phyloP scores from a whole-genome alignment of 2,888 invertebrate genomes.

The Oscheius sp. region DNA sequence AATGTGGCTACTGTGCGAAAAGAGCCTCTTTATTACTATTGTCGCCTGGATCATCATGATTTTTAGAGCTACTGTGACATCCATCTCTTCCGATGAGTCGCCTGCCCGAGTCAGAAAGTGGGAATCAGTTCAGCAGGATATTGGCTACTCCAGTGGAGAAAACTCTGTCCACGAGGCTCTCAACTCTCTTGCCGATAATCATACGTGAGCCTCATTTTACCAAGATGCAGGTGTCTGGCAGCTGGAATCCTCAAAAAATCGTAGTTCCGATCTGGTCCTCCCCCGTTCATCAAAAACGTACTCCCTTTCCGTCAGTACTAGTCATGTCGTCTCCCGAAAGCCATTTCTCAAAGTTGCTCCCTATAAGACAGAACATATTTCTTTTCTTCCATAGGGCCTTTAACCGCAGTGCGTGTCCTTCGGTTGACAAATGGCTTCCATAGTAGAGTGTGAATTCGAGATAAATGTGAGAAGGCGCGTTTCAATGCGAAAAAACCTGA shows the following conservation, averaged over 20 bases:
- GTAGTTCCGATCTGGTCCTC: not conserved
- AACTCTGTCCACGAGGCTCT: conserved; percentile 60
- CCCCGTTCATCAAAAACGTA: not conserved
- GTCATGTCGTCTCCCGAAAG: not conserved
- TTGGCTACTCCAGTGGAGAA: conserved; percentile 66
- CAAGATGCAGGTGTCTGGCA: not conserved
- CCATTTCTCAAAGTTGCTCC: conserved; percentile 23
- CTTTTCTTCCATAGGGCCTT: conserved; percentile 23
- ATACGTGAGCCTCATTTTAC: conserved; percentile 10
- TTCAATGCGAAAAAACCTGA: not conserved
- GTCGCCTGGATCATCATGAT: not conserved
- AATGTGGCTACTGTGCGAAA: conserved; percentile 3
- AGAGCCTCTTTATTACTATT: not conserved
- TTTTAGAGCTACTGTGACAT: conserved; percentile 46
- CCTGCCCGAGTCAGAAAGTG: conserved; percentile 42
- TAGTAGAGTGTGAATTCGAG: conserved; percentile 34
- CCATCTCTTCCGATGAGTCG: conserved; percentile 49
- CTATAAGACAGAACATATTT: conserved; percentile 32
- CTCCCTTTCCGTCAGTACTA: not conserved
- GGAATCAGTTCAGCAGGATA: conserved; percentile 58
- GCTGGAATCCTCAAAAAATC: not conserved
- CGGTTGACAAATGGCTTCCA: conserved; percentile 32
- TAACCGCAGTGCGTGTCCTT: conserved; percentile 31
- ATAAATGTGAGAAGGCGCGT: conserved; percentile 28
- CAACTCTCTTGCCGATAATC: conserved; percentile 43